Conservation (phyloP, 2,113 vertebrate species). For the Coregonus clupeaformis region DNA sequence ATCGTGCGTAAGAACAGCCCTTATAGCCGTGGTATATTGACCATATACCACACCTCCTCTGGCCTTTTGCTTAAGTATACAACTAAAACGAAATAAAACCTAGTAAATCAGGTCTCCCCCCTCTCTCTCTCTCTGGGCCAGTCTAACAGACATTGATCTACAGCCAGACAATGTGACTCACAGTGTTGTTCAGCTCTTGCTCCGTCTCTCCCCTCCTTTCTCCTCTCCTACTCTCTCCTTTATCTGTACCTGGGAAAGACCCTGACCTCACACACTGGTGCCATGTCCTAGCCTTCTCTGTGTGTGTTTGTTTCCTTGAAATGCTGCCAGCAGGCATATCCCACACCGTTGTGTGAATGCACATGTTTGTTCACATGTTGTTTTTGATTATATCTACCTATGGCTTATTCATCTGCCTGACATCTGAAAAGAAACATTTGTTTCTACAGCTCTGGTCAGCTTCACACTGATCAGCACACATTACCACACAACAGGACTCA, state of each 20-base stretch:
- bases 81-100: no score
- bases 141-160: conserved; percentile 78
- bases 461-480: no score
- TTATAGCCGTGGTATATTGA: no score
- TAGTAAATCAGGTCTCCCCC: conserved; percentile 1
- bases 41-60: no score
- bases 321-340: not conserved
- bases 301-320: conserved; percentile 10
- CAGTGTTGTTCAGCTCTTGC: conserved; percentile 63
- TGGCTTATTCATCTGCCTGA: no score
- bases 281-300: conserved; percentile 44
- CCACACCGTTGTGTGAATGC: not conserved
- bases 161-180: conserved; percentile 78
- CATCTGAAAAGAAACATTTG: no score
- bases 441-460: no score
- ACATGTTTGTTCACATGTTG: not conserved
- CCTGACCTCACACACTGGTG: conserved; percentile 68
- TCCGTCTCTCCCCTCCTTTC: conserved; percentile 42
- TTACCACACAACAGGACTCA: no score
- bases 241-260: conserved; percentile 63
- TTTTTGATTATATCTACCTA: not conserved
- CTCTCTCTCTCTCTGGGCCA: conserved; percentile 40
- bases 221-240: conserved; percentile 56
- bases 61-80: no score
- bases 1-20: no score